Evolutionary conservation across 1,140 invertebrate species (phyloP).

Genomic region (Nixonia krombeini): DNA sequence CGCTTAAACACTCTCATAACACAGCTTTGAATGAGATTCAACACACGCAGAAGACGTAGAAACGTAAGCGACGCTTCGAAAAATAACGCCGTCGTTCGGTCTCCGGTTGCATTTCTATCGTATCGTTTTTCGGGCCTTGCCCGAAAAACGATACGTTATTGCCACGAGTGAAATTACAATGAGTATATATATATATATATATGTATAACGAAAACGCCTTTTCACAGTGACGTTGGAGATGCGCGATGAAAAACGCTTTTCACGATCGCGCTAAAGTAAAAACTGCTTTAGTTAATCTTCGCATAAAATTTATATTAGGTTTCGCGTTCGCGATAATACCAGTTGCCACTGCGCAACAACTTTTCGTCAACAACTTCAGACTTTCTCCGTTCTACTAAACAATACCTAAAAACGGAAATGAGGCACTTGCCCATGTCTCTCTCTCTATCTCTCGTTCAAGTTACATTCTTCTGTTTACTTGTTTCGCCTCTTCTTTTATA

Average conservation of each 20-base stretch:
- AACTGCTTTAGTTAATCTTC: conserved; percentile 4
- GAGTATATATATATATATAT: conserved; percentile 11
- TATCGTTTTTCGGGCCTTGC: conserved; percentile 8
- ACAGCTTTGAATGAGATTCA: conserved; percentile 17
- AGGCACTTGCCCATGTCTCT: conserved; percentile 62
- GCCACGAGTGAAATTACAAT: conserved; percentile 40
- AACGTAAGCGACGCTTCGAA: conserved; percentile 16
- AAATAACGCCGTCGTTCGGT: conserved; percentile 14
- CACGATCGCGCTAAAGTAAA: conserved; percentile 3
- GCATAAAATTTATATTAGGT: conserved; percentile 15
- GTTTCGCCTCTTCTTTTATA: conserved; percentile 37
- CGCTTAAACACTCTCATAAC: conserved; percentile 28
- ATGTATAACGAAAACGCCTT: not conserved
- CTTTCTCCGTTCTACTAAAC: conserved; percentile 45
- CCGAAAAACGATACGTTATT: conserved; percentile 35
- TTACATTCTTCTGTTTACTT: conserved; percentile 9
- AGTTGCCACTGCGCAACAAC: conserved; percentile 21
- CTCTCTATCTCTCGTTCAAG: conserved; percentile 27
- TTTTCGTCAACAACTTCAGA: conserved; percentile 28
- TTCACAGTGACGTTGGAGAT: too few species aligned
- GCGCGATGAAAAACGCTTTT: conserved; percentile 21
- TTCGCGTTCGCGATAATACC: conserved; percentile 25
- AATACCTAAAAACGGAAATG: conserved; percentile 50
- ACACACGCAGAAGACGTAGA: conserved; percentile 3
- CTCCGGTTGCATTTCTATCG: conserved; percentile 22